A percentile compares a stretch with the other conserved stretches of the same genome.
phyloP scores from a whole-genome alignment of 2,888 invertebrate species.

The Hololepta plana region DNA sequence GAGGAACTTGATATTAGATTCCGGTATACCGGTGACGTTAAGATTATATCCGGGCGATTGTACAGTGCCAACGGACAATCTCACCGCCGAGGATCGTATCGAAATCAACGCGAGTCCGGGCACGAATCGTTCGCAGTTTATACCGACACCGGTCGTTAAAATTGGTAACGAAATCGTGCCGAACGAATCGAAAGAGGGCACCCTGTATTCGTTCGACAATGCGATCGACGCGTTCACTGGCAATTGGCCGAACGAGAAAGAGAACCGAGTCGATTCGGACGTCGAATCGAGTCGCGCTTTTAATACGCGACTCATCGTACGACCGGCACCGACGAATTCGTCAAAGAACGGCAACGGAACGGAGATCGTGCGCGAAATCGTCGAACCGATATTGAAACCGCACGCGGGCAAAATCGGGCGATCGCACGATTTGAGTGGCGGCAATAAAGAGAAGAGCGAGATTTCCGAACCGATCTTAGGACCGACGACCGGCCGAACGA shows the following conservation, averaged over 20 bases:
- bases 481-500: constrained; percentile 17
- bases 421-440: constrained; percentile 26
- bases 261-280: constrained; percentile 28
- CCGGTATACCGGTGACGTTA: constrained; percentile 53
- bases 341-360: constrained; percentile 8
- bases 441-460: constrained; percentile 28
- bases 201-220: constrained; percentile 22
- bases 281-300: constrained; percentile 41
- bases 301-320: constrained; percentile 19
- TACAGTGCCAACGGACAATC: constrained; percentile 30
- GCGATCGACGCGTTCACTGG: constrained; percentile 29
- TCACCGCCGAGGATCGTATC: constrained; percentile 7
- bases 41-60: constrained; percentile 66
- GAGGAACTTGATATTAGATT: constrained; percentile 51
- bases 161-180: constrained; percentile 21
- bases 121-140: constrained; percentile 16
- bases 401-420: constrained; percentile 35
- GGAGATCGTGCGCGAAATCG: constrained; percentile 37
- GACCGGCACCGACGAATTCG: constrained; percentile 8
- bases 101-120: constrained; percentile 6
- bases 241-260: constrained; percentile 26
- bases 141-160: constrained; percentile 25
- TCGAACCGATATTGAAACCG: constrained; percentile 54
- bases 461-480: constrained; percentile 47
- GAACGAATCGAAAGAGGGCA: no score